Base-by-base conservation (phyloP, 2,113 vertebrate genomes). In the Xiphophorus hellerii region DNA sequence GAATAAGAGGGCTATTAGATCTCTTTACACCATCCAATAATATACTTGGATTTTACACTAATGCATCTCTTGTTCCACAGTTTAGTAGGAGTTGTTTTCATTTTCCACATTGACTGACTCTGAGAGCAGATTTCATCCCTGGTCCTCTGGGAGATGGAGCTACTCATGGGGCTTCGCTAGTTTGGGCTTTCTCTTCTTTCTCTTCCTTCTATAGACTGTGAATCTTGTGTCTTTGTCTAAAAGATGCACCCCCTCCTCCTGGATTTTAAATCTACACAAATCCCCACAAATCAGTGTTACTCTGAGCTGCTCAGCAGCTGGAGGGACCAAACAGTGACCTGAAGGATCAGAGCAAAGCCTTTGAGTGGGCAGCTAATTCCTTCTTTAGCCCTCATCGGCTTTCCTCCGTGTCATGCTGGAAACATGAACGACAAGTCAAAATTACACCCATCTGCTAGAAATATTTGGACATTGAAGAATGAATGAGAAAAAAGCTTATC, bases 341-440 rank as follows among this genome's bases (percentile, higher is more conserved):
- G 86, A 86, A 93, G 93, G 92, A 94, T 93, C 91, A 91, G 80
- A 84, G 85, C 86, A 95, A 94, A 93, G 90, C 93, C 89, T 95
- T 94, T 93, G 94, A 94, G 91, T 85, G 81, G 92, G 86, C 71
- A 68, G 89, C 88, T 96, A 95, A 95, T 94, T 90, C 88, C 87
- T 78, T 80, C 79, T 92, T 95, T 93, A 95, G 90, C 87, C 63
- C 89, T 90, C 88, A 84, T 94, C 91, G 93, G 92, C 94, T 94
- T 92, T 87, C 84, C 78, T 85, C 61, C 48, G 27, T 82, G 80
- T 84, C 81, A 87, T 86, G 83, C 92, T 80, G 82, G 86, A 91
- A 81, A 87, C 65, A 76, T 81, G 85, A 88, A 79, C 71, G 61
- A 88, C 91, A 84, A 88, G 89, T 88, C 77, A 88, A 90, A 93